Evolutionary conservation across 2,113 vertebrate species (phyloP), one percentile per base, ranked within the genome.

Genomic region (Oxygymnocypris stewartii): DNA sequence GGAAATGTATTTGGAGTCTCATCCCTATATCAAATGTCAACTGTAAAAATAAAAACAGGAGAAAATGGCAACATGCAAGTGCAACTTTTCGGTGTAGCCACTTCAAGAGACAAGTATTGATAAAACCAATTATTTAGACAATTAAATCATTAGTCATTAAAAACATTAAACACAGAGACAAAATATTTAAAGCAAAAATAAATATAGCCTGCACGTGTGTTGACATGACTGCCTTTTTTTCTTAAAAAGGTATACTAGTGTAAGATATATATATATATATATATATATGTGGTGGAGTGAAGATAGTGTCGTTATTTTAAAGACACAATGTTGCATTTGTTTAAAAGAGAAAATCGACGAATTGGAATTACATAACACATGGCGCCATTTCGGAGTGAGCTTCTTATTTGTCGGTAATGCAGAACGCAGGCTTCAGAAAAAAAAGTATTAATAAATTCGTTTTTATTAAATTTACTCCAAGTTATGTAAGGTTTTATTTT

Each of bases 401-500:
- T 42, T 61, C 23, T 2, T 20, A 47, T 44, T 81, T n/a, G 37
- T 47, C 40, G 28, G 57, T 57, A 47, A 12, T 65, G 42, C n/a
- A n/a, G n/a, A n/a, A n/a, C n/a, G n/a, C 12, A 63, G 54, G 54
- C 7, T 31, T 31, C 20, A 11, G 40, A 31, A 81, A 10, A 49
- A 49, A 42, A 42, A 35, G 4, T 51, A 82, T 69, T 5, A 49
- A 82, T 23, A 82, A 49, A 51, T 82, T 35, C 4, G 8, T 18
- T 77, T 3, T 77, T 51, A 35, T 69, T 69, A 25, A 6, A 28
- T 16, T 65, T 81, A 12, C 12, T 81, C 2, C 44, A 44, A 8
- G 3, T 40, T 80, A 65, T 69, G 28, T 87, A 84, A 88, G 18
- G n/a, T 37, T 16, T 76, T 57, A 63, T 86, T 85, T 73, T 49